Conservation (phyloP, 2,888 invertebrate species). For the Pristionchus arcanus region DNA sequence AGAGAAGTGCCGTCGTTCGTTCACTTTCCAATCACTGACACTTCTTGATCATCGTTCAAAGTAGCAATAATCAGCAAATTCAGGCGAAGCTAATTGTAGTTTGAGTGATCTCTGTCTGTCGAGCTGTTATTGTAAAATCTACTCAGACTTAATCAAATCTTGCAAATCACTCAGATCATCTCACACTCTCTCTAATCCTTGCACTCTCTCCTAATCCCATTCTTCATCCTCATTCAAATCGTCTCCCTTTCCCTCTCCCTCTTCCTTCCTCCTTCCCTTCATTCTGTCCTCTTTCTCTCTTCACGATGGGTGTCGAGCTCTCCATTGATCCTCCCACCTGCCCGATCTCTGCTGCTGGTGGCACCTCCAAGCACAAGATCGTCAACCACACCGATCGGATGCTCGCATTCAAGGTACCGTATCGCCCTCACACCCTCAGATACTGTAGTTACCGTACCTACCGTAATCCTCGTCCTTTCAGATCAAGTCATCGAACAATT, state of each 20-base stretch:
- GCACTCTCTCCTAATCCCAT: background rate
- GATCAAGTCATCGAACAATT: conserved; percentile 70
- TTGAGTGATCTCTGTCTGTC: background rate
- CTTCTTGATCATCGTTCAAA: background rate
- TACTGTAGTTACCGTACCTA: background rate
- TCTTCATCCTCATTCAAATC: background rate
- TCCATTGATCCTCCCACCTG: conserved; percentile 67
- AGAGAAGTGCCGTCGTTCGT: background rate
- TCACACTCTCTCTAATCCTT: background rate
- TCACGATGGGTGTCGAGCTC: conserved; percentile 60
- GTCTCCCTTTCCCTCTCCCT: background rate
- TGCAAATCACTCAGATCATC: background rate
- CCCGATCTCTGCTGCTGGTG: conserved; percentile 71
- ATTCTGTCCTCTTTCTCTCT: background rate
- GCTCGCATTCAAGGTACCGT: conserved; percentile 70
- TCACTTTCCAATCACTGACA: background rate
- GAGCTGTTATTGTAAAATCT: background rate
- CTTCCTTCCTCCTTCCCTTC: conserved; percentile 7
- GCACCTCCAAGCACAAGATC: conserved; percentile 70
- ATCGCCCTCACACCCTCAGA: background rate
- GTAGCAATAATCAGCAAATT: background rate
- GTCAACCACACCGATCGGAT: conserved; percentile 66
- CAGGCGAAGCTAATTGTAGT: background rate
- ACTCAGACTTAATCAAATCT: conserved; percentile 2
- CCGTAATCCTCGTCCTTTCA: conserved; percentile 36